A percentile compares a stretch with the other conserved stretches of the same genome.
These are phyloP conservation scores for Drosophila carrolli DNA, from an alignment of 1,140 invertebrate species.

Conservation along the genomic window DNA sequence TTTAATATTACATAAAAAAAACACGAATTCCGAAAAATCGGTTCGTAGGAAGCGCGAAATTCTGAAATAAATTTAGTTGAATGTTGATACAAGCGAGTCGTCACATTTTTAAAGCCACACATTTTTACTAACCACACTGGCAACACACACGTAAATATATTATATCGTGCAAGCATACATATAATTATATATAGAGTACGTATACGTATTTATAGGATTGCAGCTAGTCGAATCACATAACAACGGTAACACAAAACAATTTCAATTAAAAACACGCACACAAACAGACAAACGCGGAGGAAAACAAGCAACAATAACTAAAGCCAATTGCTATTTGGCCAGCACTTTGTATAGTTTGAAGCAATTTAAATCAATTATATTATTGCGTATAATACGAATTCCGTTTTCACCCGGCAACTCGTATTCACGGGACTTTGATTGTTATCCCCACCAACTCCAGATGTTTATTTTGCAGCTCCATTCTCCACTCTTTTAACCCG, in stretches of 20 bases:
- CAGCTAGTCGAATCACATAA: slow-evolving; percentile 38
- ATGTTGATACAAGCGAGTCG: slow-evolving; percentile 57
- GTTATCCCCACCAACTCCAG: slow-evolving; percentile 2
- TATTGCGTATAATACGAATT: slow-evolving; percentile 21
- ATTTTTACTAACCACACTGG: slow-evolving; percentile 61
- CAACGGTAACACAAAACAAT: slow-evolving; percentile 45
- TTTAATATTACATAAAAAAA: slow-evolving; percentile 31
- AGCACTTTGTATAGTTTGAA: slow-evolving; percentile 35
- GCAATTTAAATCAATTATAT: slow-evolving; percentile 45
- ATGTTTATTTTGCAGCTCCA: slow-evolving; percentile 26
- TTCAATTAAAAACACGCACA: slow-evolving; percentile 54
- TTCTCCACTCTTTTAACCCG: background rate
- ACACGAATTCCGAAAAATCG: slow-evolving; percentile 46
- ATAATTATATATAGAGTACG: slow-evolving; percentile 48
- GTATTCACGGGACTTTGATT: slow-evolving; percentile 23
- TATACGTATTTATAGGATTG: slow-evolving; percentile 61
- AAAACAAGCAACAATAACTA: slow-evolving; percentile 42
- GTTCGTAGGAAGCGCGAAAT: slow-evolving; percentile 71
- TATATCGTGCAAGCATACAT: slow-evolving; percentile 46
- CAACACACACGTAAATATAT: slow-evolving; percentile 40
- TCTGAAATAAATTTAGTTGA: slow-evolving; percentile 80
- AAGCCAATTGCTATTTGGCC: slow-evolving; percentile 31
- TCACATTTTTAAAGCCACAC: slow-evolving; percentile 68
- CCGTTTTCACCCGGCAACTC: slow-evolving; percentile 9
- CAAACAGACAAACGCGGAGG: slow-evolving; percentile 6